Percentiles rank a stretch among this genome's conserved stretches.
phyloP scores from a whole-genome alignment of 2,113 vertebrate genomes.

The Emydocephalus ijimae region DNA sequence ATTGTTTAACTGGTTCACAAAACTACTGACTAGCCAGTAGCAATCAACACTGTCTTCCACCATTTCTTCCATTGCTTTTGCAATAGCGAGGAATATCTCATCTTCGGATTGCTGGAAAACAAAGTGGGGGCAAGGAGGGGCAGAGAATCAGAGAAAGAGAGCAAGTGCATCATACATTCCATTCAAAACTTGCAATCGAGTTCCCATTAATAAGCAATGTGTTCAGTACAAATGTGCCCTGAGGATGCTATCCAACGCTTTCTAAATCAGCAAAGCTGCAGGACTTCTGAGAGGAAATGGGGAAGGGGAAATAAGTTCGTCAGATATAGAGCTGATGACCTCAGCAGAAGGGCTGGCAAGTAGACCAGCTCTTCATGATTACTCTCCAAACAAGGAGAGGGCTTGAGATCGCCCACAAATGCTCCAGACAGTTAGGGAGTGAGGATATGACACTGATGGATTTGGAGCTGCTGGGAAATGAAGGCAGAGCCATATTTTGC shows the following conservation, averaged over 20 bases:
- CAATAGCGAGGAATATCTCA: slow-evolving; percentile 87
- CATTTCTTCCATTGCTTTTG: slow-evolving; percentile 90
- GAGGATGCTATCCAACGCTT: not conserved
- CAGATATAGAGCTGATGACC: not conserved
- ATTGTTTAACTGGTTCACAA: slow-evolving; percentile 85
- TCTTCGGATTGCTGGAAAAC: slow-evolving; percentile 81
- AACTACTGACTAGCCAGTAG: slow-evolving; percentile 91
- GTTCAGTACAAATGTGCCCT: not conserved
- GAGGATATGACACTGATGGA: not conserved
- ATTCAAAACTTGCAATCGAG: not conserved
- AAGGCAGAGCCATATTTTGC: not conserved
- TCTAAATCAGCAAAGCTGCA: not conserved
- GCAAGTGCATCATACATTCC: not conserved
- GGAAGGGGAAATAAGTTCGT: not conserved
- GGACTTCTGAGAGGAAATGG: not conserved
- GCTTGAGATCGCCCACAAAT: not conserved
- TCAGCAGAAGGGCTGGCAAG: not conserved
- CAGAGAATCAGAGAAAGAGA: not conserved
- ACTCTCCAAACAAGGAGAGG: not conserved
- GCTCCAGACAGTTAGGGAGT: not conserved
- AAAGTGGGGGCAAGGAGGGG: not conserved
- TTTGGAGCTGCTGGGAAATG: not conserved
- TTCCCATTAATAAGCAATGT: not conserved
- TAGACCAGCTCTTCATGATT: not conserved
- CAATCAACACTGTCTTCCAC: slow-evolving; percentile 87